Percentiles rank a stretch among this genome's conserved stretches.
These are phyloP conservation scores for Chrysotoxum bicinctum DNA, from an alignment of 2,888 invertebrate genomes.

Conservation along the genomic window DNA sequence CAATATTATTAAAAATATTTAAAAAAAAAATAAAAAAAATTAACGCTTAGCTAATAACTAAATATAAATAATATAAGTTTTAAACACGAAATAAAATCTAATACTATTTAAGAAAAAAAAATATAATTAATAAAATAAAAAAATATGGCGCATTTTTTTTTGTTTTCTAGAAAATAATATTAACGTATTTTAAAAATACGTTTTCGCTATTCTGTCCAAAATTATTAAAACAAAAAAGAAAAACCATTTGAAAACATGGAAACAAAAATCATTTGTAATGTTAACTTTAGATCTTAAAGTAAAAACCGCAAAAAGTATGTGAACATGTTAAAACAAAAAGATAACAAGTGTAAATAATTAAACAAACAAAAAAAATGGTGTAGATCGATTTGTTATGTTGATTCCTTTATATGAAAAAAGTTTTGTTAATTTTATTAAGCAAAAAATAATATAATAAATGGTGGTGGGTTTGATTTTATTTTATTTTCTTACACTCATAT, in stretches of 20 bases:
- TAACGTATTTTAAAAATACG: conserved; percentile 75
- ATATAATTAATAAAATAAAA: conserved; percentile 34
- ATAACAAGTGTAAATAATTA: conserved; percentile 65
- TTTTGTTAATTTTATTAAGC: conserved; percentile 27
- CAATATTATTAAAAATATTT: conserved; percentile 72
- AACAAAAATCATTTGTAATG: conserved; percentile 48
- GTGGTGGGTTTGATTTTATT: conserved; percentile 49
- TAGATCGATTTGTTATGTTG: conserved; percentile 51
- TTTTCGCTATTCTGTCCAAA: conserved; percentile 75
- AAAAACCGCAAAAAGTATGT: conserved; percentile 41
- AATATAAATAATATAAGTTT: conserved; percentile 62
- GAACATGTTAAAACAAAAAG: conserved; percentile 44
- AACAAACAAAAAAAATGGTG: conserved; percentile 42
- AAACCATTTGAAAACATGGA: conserved; percentile 38
- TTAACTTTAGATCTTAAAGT: conserved; percentile 51
- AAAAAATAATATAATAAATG: conserved; percentile 16
- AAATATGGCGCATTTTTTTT: conserved; percentile 59
- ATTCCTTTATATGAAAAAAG: conserved; percentile 4
- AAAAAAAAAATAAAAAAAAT: conserved; percentile 44
- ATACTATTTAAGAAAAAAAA: conserved; percentile 48
- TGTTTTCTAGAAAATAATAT: conserved; percentile 51
- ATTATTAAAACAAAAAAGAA: conserved; percentile 52
- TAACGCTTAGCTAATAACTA: conserved; percentile 70
- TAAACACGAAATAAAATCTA: conserved; percentile 64
- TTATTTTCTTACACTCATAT: neutral